A percentile compares a stretch with the other conserved stretches of the same genome.
phyloP scores from a whole-genome alignment of 2,888 invertebrate genomes.

The Axea sp. region DNA sequence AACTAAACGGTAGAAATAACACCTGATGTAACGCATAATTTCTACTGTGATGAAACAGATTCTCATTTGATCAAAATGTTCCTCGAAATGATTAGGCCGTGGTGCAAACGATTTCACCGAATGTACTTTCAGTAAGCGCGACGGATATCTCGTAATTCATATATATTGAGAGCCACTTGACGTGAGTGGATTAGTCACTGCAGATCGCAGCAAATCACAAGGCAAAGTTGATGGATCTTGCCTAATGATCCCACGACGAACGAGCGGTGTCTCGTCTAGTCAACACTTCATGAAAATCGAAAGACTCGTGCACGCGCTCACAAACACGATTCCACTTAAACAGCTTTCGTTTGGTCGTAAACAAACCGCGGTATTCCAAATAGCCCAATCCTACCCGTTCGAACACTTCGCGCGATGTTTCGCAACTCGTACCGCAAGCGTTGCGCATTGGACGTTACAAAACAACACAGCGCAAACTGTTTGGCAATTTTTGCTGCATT shows the following conservation, averaged over 20 bases:
- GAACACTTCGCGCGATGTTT: no score
- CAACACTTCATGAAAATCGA: constrained; percentile 29
- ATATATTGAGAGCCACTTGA: constrained; percentile 66
- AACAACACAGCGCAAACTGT: no score
- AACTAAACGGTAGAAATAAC: no score
- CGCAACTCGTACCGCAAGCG: no score
- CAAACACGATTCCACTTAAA: constrained; percentile 6
- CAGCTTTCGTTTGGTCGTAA: constrained; percentile 2
- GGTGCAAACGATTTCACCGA: constrained; percentile 14
- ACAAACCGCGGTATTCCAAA: background rate
- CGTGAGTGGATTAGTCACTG: constrained; percentile 70
- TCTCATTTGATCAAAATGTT: no score
- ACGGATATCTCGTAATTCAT: constrained; percentile 30
- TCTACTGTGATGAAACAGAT: no score
- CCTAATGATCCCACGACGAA: constrained; percentile 69
- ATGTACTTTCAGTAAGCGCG: constrained; percentile 11
- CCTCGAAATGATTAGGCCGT: no score
- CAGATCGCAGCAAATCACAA: constrained; percentile 70
- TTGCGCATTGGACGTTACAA: no score
- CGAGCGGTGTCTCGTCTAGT: constrained; percentile 23
- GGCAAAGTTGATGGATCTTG: constrained; percentile 71
- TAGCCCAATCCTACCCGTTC: no score
- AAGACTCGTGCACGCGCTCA: constrained; percentile 33
- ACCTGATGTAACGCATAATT: no score
- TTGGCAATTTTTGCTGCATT: no score